A percentile compares a stretch with the other conserved stretches of the same genome.
Conservation (phyloP, 2,888 invertebrate genomes). For the Sphaerophoria taeniata region DNA sequence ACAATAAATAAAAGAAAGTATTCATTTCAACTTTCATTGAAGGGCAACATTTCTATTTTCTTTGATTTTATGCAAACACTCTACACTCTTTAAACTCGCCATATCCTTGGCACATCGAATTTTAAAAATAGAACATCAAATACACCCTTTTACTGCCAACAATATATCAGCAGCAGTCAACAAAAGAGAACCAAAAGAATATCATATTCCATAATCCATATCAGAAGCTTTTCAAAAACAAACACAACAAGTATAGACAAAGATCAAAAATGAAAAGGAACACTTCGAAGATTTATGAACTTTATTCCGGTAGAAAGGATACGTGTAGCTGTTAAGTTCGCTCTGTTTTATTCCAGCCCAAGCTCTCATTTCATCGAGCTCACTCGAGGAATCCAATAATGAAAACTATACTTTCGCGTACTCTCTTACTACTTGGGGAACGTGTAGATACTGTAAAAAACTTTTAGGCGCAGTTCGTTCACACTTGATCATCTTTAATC, state of each 20-base stretch:
- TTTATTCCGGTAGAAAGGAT: slow-evolving; percentile 2
- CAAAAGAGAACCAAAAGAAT: slow-evolving; percentile 59
- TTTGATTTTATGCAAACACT: background rate
- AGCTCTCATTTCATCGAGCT: slow-evolving; percentile 11
- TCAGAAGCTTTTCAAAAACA: slow-evolving; percentile 13
- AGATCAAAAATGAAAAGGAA: slow-evolving; percentile 30
- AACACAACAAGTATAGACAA: slow-evolving; percentile 8
- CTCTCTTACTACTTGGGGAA: slow-evolving; percentile 3
- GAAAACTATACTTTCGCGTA: slow-evolving; percentile 66
- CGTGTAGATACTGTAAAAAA: slow-evolving; percentile 55
- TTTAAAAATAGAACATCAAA: slow-evolving; percentile 39
- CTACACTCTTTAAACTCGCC: background rate
- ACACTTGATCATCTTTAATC: too few relatives aligned
- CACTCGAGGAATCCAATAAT: slow-evolving; percentile 74
- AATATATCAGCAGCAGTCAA: slow-evolving; percentile 52
- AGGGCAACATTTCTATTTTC: slow-evolving; percentile 14
- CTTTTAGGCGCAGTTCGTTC: too few relatives aligned
- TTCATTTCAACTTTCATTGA: slow-evolving; percentile 62
- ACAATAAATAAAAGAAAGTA: slow-evolving; percentile 26
- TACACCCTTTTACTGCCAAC: slow-evolving; percentile 49
- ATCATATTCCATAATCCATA: slow-evolving; percentile 68
- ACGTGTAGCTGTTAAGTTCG: slow-evolving; percentile 43
- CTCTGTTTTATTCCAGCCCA: slow-evolving; percentile 14
- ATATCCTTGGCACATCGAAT: background rate
- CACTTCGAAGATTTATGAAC: slow-evolving; percentile 45